phyloP scores from a whole-genome alignment of 2,113 vertebrate genomes.

The Gila orcuttii region DNA sequence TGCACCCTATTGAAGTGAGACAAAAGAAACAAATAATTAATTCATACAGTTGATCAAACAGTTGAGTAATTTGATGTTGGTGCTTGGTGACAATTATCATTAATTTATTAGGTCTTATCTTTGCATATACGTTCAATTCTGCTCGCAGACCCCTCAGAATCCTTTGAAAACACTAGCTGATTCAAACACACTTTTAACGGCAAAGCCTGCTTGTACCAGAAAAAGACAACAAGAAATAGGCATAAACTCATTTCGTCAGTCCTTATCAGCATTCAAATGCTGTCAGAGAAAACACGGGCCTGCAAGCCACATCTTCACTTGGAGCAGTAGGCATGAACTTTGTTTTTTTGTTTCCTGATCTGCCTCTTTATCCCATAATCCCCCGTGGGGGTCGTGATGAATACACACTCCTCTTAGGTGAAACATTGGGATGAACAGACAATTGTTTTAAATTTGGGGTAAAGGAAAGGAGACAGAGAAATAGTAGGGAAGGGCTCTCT shows the following conservation, averaged over 20 bases:
- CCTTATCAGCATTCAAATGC: neutral
- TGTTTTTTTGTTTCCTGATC: slow-evolving; percentile 29
- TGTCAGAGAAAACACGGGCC: neutral
- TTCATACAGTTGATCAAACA: neutral
- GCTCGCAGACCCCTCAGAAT: neutral
- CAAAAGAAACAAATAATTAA: neutral
- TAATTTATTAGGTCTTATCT: neutral
- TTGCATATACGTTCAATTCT: neutral
- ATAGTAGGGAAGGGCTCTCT: slow-evolving; percentile 13
- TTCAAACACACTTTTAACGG: neutral
- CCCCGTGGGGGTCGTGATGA: slow-evolving; percentile 5
- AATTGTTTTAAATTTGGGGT: slow-evolving; percentile 39
- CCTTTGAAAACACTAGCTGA: neutral
- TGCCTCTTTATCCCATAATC: slow-evolving; percentile 43
- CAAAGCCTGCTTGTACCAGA: neutral
- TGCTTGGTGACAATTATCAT: neutral
- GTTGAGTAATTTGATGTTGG: neutral
- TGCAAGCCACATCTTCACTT: neutral
- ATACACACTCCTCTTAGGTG: slow-evolving; percentile 33
- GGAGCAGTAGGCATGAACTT: slow-evolving; percentile 20
- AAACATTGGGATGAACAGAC: slow-evolving; percentile 21
- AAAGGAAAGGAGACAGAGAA: slow-evolving; percentile 16
- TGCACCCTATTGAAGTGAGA: neutral
- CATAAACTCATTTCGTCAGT: neutral
- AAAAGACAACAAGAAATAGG: neutral